Conservation (phyloP, 2,113 vertebrate species). For the Jaculus jaculus region DNA sequence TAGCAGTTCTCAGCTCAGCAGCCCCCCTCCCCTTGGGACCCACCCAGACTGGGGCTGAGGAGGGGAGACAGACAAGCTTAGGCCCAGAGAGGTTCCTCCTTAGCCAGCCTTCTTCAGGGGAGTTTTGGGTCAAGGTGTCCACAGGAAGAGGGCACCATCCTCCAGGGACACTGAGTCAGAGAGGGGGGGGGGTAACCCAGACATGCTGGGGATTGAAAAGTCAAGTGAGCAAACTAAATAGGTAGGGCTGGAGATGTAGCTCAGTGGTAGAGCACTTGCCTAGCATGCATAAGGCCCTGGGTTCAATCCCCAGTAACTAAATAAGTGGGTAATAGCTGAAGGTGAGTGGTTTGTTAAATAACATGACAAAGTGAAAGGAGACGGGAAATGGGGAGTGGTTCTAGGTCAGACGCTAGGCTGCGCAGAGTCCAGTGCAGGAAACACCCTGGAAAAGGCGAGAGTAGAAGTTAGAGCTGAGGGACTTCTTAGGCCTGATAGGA, state of each 20-base stretch:
- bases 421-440: neutral
- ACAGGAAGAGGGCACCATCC: neutral
- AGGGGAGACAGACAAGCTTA: conserved; percentile 67
- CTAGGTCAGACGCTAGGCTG: neutral
- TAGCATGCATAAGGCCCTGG: neutral
- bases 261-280: neutral
- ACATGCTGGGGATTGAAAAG: neutral
- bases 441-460: neutral
- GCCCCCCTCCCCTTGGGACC: conserved; percentile 68
- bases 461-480: neutral
- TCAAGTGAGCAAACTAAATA: neutral
- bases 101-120: neutral
- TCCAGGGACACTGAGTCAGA: conserved; percentile 39
- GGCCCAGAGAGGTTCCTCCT: conserved; percentile 5
- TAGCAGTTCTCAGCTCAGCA: conserved; percentile 71
- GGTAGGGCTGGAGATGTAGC: neutral
- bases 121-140: neutral
- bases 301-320: neutral
- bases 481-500: neutral
- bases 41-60: conserved; percentile 67
- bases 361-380: neutral
- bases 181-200: neutral
- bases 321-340: neutral
- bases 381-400: neutral
- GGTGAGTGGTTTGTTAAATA: neutral